Evolutionary conservation across 2,797 vertebrate genomes (phyloP), one percentile per base, ranked within the genome.

Genomic region (Phrynocephalus vlangalii): DNA sequence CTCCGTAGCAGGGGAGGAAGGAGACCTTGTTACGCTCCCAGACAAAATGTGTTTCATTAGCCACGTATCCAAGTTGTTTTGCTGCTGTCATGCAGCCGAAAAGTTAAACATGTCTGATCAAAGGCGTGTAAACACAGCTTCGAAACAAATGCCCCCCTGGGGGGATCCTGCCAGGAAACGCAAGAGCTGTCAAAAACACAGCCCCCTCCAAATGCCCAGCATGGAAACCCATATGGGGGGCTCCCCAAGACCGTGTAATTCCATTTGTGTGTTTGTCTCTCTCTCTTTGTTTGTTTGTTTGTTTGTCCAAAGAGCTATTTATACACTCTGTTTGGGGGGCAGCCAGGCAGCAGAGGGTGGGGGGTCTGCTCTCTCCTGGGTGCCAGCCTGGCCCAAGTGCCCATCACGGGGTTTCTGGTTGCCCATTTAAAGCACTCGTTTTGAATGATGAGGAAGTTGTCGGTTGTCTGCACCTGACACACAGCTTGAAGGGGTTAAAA

Each of bases 71-170:
- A 91, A 94, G 93, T 94, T 94, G 94, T 94, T 96, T 95, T 94
- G 90, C 92, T 94, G 93, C 92, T 95, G 94, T 96, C 94, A 94
- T 22, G 86, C 89, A 93, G 90, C 88, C 84, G 92, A 91, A 94
- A 93, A 94, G 95, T 94, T 94, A 94, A 94, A 94, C 94, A 94
- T 79, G 89, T 91, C 94, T 95, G 93, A 96, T 95, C 94, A 95
- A 95, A 95, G 94, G 92, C 93, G 83, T 90, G 93, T 95, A 94
- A 95, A 94, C 94, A 94, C 91, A 89, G 94, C 94, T 95, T 95
- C 94, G 88, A 93, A 94, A 95, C 94, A 94, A 95, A 94, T 92
- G 94, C 94, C 93, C 86, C 87, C 7, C 7, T 13, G 52, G 52
- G 52, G 52, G 24, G 94, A 92, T 90, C 82, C 90, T 94, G 93